Percentiles rank a stretch among this genome's conserved stretches.
Evolutionary conservation across 2,797 vertebrate genomes (phyloP).

Genomic region (Sarcoramphus papa): DNA sequence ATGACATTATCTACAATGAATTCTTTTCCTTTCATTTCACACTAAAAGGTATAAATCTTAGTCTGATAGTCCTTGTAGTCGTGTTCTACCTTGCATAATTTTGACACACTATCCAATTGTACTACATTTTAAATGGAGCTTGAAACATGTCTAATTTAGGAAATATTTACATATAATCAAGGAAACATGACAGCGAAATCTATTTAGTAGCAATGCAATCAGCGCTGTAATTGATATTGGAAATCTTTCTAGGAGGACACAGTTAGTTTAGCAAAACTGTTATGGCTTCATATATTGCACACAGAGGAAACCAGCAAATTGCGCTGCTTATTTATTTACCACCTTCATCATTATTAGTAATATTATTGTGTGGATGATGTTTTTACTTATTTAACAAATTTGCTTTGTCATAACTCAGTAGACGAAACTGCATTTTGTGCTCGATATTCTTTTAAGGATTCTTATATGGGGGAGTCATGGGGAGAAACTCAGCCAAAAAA

Average conservation of each 20-base stretch:
- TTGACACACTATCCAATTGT: not conserved
- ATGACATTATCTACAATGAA: not conserved
- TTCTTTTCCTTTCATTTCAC: not conserved
- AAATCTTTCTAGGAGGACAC: slow-evolving; percentile 21
- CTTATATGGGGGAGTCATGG: rapidly evolving
- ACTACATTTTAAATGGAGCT: not conserved
- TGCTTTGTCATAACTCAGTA: not conserved
- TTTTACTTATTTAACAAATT: not conserved
- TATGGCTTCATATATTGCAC: not conserved
- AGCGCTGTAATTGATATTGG: slow-evolving; percentile 13
- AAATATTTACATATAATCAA: slow-evolving; percentile 47
- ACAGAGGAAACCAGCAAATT: slow-evolving; percentile 32
- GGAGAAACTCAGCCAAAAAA: not conserved
- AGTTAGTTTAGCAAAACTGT: slow-evolving; percentile 23
- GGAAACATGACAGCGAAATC: slow-evolving; percentile 3
- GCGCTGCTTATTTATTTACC: slow-evolving; percentile 18
- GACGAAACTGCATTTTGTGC: not conserved
- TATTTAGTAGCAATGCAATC: not conserved
- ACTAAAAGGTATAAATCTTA: not conserved
- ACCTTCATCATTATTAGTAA: not conserved
- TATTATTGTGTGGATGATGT: not conserved
- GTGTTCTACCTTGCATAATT: not conserved
- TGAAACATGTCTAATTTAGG: slow-evolving; percentile 9
- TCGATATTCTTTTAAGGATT: not conserved
- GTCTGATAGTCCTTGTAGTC: not conserved